Base-by-base conservation (phyloP, 2,797 vertebrate genomes). In the Potorous gilbertii region DNA sequence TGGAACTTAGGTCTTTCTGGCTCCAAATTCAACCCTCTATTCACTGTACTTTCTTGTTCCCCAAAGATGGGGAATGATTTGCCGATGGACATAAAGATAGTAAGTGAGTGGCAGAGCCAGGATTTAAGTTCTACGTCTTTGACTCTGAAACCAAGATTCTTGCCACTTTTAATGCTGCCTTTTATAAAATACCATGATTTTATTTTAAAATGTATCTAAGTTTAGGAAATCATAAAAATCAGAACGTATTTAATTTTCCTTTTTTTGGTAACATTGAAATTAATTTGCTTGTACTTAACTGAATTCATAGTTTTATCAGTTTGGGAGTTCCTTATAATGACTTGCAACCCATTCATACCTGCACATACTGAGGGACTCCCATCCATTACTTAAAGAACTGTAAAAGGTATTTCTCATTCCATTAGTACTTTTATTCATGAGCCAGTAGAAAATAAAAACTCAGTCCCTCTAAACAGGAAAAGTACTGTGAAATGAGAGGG, bases 351-450 rank as follows among this genome's bases (percentile, higher is more conserved):
- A 87, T 87, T 87, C 74, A 87, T 87, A 5, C 74, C 40, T 74
- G 34, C 62, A 40, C 40, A 50, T 87, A 87, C 21, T 87, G 13
- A 46, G 40, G 3, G 21, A 87, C 9, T 87, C 74, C 50, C 40
- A 87, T 50, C 40, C 40, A 90, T 95, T 92, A 92, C 74, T 97
- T 94, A 94, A 91, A 3, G 93, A 66, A 93, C 40, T 96, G n/a
- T 55, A 16, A 94, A 94, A 92, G 13, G 56, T 93, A 94, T n/a
- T 56, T 93, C 94, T 28, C 89, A 31, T 31, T n/a, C 89, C 18
- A 40, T 40, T 74, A 74, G 66, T 74, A 31, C n/a, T 74, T 74
- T 81, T 81, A 81, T 81, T 81, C 34, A 92, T 21, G 91, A 21
- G 56, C 96, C 8, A 24, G n/a, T n/a, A 74, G n/a, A 91, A 92